Conservation (phyloP, 2,888 invertebrate species). For the Leptogaster cylindrica region DNA sequence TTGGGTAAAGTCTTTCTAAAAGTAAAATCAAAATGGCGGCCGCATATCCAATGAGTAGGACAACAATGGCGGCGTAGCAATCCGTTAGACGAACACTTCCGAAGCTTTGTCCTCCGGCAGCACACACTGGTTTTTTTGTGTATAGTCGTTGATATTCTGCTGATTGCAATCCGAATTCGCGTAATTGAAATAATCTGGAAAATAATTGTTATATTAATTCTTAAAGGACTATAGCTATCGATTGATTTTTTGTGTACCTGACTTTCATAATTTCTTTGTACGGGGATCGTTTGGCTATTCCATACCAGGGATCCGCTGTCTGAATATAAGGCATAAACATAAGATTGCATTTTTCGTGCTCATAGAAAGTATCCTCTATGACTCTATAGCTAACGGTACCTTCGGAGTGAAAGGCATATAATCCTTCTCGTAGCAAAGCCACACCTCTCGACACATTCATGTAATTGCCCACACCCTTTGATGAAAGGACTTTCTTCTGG, state of each 20-base stretch:
- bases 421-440: background rate
- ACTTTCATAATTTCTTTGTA: slow-evolving; percentile 60
- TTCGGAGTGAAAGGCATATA: slow-evolving; percentile 18
- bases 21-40: slow-evolving; percentile 32
- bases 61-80: slow-evolving; percentile 56
- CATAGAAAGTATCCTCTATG: slow-evolving; percentile 50
- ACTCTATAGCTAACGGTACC: slow-evolving; percentile 45
- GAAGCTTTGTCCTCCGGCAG: slow-evolving; percentile 60
- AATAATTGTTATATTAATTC: background rate
- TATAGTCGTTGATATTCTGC: slow-evolving; percentile 62
- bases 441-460: slow-evolving; percentile 54
- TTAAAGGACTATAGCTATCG: background rate
- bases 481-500: slow-evolving; percentile 64
- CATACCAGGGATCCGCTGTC: slow-evolving; percentile 55
- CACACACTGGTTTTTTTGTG: slow-evolving; percentile 63
- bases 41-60: slow-evolving; percentile 41
- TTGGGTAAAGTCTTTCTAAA: slow-evolving; percentile 37
- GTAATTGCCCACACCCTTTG: slow-evolving; percentile 62
- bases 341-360: slow-evolving; percentile 52
- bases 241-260: slow-evolving; percentile 51
- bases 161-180: slow-evolving; percentile 63
- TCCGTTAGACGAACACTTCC: slow-evolving; percentile 63
- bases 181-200: slow-evolving; percentile 59
- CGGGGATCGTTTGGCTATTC: slow-evolving; percentile 56
- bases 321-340: slow-evolving; percentile 54